phyloP scores from a whole-genome alignment of 2,888 invertebrate species.

The Apodemia duryi region DNA sequence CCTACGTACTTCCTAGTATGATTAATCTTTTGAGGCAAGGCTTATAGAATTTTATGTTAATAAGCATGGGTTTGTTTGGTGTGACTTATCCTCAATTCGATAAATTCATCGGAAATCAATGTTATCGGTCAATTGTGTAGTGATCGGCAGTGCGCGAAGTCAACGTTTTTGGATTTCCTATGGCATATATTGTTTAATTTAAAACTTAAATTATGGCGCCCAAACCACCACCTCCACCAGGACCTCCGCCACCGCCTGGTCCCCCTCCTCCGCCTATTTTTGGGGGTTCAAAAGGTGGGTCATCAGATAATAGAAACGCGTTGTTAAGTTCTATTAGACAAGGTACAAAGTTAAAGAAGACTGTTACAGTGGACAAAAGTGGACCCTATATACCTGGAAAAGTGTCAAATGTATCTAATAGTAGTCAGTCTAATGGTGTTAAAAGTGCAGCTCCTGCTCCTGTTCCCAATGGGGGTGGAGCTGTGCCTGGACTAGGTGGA shows the following conservation, averaged over 20 bases:
- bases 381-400: constrained; percentile 87
- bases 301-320: constrained; percentile 82
- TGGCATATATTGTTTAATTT: constrained; percentile 34
- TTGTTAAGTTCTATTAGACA: constrained; percentile 90
- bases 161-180: constrained; percentile 27
- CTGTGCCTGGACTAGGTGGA: constrained; percentile 80
- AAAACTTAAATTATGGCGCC: constrained; percentile 71
- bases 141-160: constrained; percentile 36
- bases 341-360: constrained; percentile 89
- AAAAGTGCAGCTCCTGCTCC: constrained; percentile 53
- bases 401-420: constrained; percentile 50
- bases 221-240: constrained; percentile 82
- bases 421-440: constrained; percentile 53
- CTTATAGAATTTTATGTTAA: constrained; percentile 67
- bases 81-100: constrained; percentile 52
- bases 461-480: constrained; percentile 58
- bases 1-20: constrained; percentile 69
- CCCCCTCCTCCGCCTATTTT: constrained; percentile 78
- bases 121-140: constrained; percentile 41
- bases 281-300: constrained; percentile 63
- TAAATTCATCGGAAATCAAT: constrained; percentile 56
- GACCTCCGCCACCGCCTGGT: constrained; percentile 82
- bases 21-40: constrained; percentile 71
- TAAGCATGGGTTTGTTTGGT: constrained; percentile 56
- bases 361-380: constrained; percentile 94